Percentiles rank a stretch among this genome's conserved stretches.
These are phyloP conservation scores for Platycheirus albimanus DNA, from an alignment of 2,888 invertebrate species.

Conservation along the genomic window DNA sequence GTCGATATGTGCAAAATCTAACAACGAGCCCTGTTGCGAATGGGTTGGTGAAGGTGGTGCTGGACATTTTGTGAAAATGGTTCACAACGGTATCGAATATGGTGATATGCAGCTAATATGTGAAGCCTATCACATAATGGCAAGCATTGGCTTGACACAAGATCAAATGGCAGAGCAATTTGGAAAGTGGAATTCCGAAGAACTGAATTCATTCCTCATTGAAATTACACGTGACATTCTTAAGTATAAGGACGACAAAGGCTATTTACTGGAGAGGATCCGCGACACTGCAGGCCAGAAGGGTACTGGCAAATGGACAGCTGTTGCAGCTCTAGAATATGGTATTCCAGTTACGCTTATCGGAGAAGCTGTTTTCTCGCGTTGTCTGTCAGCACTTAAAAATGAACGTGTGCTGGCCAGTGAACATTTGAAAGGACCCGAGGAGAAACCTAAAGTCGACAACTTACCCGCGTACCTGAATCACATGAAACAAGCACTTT, in stretches of 20 bases:
- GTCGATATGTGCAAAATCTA: constrained; percentile 95
- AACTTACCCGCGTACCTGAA: constrained; percentile 92
- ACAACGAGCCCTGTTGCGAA: constrained; percentile 97
- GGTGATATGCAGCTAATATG: constrained; percentile 99
- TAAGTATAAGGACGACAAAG: constrained; percentile 91
- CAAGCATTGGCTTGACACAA: constrained; percentile 87
- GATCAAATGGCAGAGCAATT: constrained; percentile 94
- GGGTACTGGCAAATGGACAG: constrained; percentile 99
- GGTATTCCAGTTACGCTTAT: constrained; percentile 99
- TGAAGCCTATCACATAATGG: constrained; percentile 97
- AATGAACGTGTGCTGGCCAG: constrained; percentile 94
- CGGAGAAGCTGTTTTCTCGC: constrained; percentile 98
- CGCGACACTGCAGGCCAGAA: constrained; percentile 98
- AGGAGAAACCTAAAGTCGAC: constrained; percentile 85
- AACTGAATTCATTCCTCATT: constrained; percentile 97
- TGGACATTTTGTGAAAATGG: constrained; percentile 99
- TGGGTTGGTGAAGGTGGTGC: constrained; percentile 99
- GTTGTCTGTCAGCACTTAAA: constrained; percentile 96
- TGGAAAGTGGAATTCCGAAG: constrained; percentile 97
- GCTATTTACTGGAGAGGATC: constrained; percentile 94
- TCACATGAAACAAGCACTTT: constrained; percentile 94
- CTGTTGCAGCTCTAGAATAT: constrained; percentile 96
- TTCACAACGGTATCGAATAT: constrained; percentile 99
- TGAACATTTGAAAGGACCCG: constrained; percentile 88
- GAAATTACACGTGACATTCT: constrained; percentile 98